Evolutionary conservation across 2,888 invertebrate species (phyloP).

Genomic region (Linyphia triangularis): DNA sequence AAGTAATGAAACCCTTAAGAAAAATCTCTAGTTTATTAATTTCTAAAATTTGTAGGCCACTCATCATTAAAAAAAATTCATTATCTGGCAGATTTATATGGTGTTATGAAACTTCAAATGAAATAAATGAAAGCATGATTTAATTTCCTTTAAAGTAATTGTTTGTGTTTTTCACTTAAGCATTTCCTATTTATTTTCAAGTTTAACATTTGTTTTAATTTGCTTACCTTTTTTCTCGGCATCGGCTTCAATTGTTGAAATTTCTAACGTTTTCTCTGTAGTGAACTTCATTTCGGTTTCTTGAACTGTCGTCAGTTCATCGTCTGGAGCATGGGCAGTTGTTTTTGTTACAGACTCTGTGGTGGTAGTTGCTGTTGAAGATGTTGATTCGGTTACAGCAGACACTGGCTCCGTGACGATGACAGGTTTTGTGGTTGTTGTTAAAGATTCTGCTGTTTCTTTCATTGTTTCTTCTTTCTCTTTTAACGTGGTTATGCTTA

Average conservation of each 20-base stretch:
- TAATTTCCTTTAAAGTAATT: background rate
- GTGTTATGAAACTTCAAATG: background rate
- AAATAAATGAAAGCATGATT: background rate
- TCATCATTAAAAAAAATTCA: too few relatives aligned
- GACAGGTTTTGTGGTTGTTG: background rate
- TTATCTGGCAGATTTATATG: too few relatives aligned
- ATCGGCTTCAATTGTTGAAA: background rate
- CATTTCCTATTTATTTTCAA: background rate
- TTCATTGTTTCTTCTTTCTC: background rate
- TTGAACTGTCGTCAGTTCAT: background rate
- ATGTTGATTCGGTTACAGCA: conserved; percentile 47
- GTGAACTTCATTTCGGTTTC: background rate
- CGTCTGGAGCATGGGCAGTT: background rate
- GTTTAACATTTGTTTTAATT: background rate
- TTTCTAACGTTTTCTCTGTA: background rate
- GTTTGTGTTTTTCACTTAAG: too few relatives aligned
- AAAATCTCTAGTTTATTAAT: too few relatives aligned
- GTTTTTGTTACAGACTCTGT: conserved; percentile 18
- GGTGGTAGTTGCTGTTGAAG: conserved; percentile 53
- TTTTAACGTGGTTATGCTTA: background rate
- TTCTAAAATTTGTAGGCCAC: too few relatives aligned
- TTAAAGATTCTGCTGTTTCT: background rate
- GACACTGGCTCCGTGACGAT: conserved; percentile 7
- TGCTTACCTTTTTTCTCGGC: background rate
- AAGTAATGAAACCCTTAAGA: too few relatives aligned